Evolutionary conservation across 2,888 invertebrate species (phyloP).

Genomic region (Ischnus inquisitorius): DNA sequence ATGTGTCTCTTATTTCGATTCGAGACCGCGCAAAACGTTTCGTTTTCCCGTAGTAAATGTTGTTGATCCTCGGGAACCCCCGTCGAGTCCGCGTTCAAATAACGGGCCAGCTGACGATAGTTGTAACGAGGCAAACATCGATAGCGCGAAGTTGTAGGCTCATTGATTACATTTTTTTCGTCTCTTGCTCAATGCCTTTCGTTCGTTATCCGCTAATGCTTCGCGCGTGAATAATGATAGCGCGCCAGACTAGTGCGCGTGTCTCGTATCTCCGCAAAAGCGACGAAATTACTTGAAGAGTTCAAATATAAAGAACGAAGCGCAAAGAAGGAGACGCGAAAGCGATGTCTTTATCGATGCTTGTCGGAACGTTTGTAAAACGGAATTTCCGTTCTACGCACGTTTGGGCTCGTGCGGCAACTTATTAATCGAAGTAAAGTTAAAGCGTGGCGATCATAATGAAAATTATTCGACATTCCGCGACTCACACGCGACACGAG

Average conservation of each 20-base stretch:
- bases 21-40: neutral
- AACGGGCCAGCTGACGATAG: constrained; percentile 12
- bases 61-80: constrained; percentile 8
- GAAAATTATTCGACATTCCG: too few species aligned
- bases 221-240: neutral
- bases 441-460: too few species aligned
- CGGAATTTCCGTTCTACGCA: constrained; percentile 13
- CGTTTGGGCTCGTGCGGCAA: neutral
- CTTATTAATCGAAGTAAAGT: too few species aligned
- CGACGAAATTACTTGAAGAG: neutral
- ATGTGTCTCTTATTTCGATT: neutral
- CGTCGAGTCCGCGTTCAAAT: constrained; percentile 23
- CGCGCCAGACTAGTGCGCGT: neutral
- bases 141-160: neutral
- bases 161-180: constrained; percentile 6
- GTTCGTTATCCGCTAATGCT: neutral
- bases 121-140: constrained; percentile 6
- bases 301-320: neutral
- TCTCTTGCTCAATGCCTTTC: constrained; percentile 1
- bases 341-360: constrained; percentile 20
- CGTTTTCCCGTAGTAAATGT: neutral
- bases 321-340: constrained; percentile 1
- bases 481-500: neutral
- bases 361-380: constrained; percentile 23
- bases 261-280: neutral